A percentile compares a stretch with the other conserved stretches of the same genome.
These are phyloP conservation scores for Frieseomelitta varia DNA, from an alignment of 1,140 invertebrate species.

Conservation along the genomic window DNA sequence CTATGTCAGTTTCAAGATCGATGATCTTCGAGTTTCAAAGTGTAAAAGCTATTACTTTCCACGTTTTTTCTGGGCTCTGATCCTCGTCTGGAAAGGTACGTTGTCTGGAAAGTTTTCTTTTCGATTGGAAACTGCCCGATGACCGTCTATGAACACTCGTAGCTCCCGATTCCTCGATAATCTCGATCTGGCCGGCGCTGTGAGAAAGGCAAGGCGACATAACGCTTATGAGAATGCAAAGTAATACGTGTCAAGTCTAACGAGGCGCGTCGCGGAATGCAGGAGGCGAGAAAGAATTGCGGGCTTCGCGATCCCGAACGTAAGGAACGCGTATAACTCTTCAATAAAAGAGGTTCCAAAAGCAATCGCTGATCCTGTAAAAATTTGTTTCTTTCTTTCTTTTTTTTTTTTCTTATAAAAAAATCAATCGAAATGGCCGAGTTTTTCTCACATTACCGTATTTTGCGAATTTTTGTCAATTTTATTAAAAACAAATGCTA, in stretches of 20 bases:
- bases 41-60: neutral
- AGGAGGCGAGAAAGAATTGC: slow-evolving; percentile 69
- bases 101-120: neutral
- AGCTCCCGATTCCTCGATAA: slow-evolving; percentile 23
- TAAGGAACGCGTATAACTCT: neutral
- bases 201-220: slow-evolving; percentile 43
- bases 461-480: too few relatives aligned
- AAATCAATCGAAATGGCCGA: too few relatives aligned
- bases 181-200: slow-evolving; percentile 19
- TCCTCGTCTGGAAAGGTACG: too few relatives aligned
- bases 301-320: neutral
- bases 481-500: too few relatives aligned
- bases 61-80: neutral
- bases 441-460: too few relatives aligned
- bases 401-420: too few relatives aligned
- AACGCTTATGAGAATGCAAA: slow-evolving; percentile 71
- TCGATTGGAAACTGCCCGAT: slow-evolving; percentile 18
- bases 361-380: neutral
- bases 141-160: neutral
- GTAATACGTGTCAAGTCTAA: slow-evolving; percentile 79
- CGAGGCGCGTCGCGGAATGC: slow-evolving; percentile 75
- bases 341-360: neutral
- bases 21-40: neutral
- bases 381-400: neutral
- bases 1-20: neutral